Conservation (phyloP, 92 coral and sea anemone genomes). For the Palythoa grandis region DNA sequence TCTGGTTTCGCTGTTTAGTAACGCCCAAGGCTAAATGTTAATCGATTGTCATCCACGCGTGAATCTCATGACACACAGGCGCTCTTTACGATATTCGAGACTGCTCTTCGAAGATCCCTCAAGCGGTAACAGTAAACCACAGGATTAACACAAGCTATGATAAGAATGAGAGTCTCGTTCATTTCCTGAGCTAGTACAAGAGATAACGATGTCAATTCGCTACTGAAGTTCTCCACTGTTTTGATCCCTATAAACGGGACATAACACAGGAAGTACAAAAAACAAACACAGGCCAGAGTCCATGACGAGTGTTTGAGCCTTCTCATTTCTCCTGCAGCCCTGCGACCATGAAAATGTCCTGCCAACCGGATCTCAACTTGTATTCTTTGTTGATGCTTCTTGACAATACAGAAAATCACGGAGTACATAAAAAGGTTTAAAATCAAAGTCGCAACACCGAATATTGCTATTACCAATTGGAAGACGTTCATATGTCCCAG, state of each 20-base stretch:
- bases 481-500: constrained; percentile 5
- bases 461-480: constrained; percentile 13
- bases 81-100: not conserved
- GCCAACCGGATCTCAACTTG: constrained; percentile 7
- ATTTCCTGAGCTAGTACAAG: constrained; percentile 24
- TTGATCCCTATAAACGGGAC: constrained; percentile 35
- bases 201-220: not conserved
- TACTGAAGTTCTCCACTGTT: constrained; percentile 6
- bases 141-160: constrained; percentile 29
- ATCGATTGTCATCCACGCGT: too few relatives aligned
- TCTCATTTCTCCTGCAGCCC: constrained; percentile 11
- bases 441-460: constrained; percentile 33
- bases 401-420: constrained; percentile 31
- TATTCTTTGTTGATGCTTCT: constrained; percentile 22
- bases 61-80: not conserved
- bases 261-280: constrained; percentile 36
- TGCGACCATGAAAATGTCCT: constrained; percentile 33
- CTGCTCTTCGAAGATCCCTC: constrained; percentile 23
- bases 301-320: constrained; percentile 23
- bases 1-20: too few relatives aligned
- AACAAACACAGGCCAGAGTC: constrained; percentile 29
- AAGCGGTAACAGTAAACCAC: constrained; percentile 24
- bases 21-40: too few relatives aligned
- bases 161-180: constrained; percentile 35
- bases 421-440: constrained; percentile 13